Evolutionary conservation across 2,113 vertebrate species (phyloP), one percentile per base, ranked within the genome.

Genomic region (Suricata suricatta): DNA sequence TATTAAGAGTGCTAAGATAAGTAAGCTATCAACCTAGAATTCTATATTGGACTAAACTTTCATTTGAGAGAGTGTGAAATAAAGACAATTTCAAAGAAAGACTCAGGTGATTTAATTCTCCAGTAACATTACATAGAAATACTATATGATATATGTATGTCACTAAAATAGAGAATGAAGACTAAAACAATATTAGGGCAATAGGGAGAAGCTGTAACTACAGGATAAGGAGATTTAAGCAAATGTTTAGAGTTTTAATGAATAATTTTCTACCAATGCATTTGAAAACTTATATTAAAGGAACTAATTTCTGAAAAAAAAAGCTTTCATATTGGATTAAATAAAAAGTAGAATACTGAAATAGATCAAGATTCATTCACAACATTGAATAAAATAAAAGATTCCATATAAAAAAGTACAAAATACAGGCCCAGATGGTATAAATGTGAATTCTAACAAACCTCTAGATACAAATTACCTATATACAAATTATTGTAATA

Each of bases 281-380:
- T 93, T 94, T 88, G 41, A 89, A 96, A 57, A 11, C 21, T 97
- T 89, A 38, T 14, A 71, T 44, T 89, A 94, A 92, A 92, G 38
- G 35, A 88, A 74, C 1, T 63, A 41, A 77, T 94, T 89, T 64
- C 79, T 90, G 14, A 12, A 50, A 95, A 83, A 85, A 77, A n/a
- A 66, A 3, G 1, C 41, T 91, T 93, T 94, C n/a, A 76, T 83
- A 90, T 60, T 84, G 35, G 15, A 88, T 71, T 71, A 90, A 96
- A 87, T 23, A 84, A 85, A 19, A 88, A 79, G 83, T 71, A 79
- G 31, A 81, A 77, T n/a, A 50, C 16, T 35, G 12, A 16, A 94
- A 35, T 6, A 44, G 10, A 76, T 11, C 23, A 81, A 85, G 23
- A 95, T 76, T 83, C 41, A 38, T 80, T 52, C 81, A 89, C 25